Evolutionary conservation across 2,888 invertebrate genomes (phyloP), one percentile per base, ranked within the genome.

Genomic region (Drosophila formosana): DNA sequence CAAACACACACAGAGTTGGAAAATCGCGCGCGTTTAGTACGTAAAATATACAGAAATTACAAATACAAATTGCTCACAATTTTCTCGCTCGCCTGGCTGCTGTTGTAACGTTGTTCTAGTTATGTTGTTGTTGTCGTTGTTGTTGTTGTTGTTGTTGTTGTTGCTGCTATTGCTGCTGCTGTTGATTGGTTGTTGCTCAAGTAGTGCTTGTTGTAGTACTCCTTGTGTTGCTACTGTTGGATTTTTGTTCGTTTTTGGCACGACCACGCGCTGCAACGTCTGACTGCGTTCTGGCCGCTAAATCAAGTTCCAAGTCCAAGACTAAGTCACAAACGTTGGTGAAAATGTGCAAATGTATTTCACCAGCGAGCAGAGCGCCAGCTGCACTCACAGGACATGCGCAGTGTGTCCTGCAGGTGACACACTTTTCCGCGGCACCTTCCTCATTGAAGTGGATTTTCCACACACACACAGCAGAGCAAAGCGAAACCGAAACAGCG

Each of bases 231-330:
- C n/a, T 62, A 45, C 25, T 45, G 2, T 43, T 37, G 2, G 0
- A 37, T n/a, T 37, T 37, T 1, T 8, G 8, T 32, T 8, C 9
- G 7, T 66, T 28, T 45, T 70, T 61, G 71, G 70, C 75, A 64
- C 90, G 91, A 91, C 89, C 77, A 89, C 84, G 88, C 90, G 89
- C 81, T 85, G 67, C 82, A 80, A 90, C 88, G 86, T 82, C 88
- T 86, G 80, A 89, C 86, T 88, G 83, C 89, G 86, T 78, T 91
- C 90, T 91, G 90, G 81, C 64, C 49, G 26, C 68, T 53, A 28
- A 72, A 60, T 58, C 61, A 68, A 43, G 46, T 6, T 26, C 46
- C 57, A 43, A 51, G 34, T 52, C 56, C 65, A 47, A 67, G 39
- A 53, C 69, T 41, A 47, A 50, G 39, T n/a, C 51, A 37, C 11